These are phyloP conservation scores for Riparia riparia DNA, from an alignment of 2,113 vertebrate genomes.

Conservation along the genomic window DNA sequence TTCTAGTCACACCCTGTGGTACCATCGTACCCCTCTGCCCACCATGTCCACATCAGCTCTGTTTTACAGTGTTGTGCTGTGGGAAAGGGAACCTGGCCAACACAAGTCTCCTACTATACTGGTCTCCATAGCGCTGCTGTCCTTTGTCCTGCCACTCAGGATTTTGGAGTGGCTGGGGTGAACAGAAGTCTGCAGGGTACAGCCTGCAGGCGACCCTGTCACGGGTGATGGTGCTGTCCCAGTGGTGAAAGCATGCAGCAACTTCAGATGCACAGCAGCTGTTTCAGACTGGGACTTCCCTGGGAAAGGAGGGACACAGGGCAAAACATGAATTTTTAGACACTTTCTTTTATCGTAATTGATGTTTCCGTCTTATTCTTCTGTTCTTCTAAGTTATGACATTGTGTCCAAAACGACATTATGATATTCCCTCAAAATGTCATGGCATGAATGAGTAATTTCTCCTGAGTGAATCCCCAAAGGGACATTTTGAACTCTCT, in stretches of 20 bases:
- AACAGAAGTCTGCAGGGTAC: neutral
- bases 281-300: neutral
- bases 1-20: neutral
- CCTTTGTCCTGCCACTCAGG: fast-evolving
- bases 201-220: neutral
- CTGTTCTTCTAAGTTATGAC: conserved; percentile 50
- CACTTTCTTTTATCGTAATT: neutral
- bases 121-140: neutral
- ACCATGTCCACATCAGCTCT: neutral
- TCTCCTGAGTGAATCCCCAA: conserved; percentile 8
- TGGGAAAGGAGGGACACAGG: neutral
- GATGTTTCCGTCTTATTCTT: conserved; percentile 54
- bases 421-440: conserved; percentile 64
- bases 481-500: conserved; percentile 56
- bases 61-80: neutral
- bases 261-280: neutral
- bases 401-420: conserved; percentile 48
- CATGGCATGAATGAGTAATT: conserved; percentile 60
- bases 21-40: neutral
- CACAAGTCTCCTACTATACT: fast-evolving
- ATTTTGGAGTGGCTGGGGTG: neutral
- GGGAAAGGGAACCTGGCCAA: neutral
- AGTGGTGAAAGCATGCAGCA: fast-evolving
- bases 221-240: fast-evolving
- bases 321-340: neutral